Evolutionary conservation across 2,113 vertebrate species (phyloP), one percentile per base, ranked within the genome.

Genomic region (pig (Sus scrofa)): DNA sequence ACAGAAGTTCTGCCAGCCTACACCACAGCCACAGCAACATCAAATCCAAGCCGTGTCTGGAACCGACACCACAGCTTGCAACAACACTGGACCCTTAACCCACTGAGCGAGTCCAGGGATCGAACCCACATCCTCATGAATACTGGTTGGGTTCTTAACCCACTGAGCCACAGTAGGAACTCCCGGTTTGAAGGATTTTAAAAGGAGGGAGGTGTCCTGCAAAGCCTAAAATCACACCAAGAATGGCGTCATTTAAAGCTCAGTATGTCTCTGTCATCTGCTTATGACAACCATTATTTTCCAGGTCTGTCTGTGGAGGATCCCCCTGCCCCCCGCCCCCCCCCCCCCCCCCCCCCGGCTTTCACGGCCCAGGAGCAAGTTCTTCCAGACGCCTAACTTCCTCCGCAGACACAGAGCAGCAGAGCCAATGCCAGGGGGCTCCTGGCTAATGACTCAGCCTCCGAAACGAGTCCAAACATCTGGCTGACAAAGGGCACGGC

Each of bases 401-500:
- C 58, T 75, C 13, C 56, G 22, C 89, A n/a, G 83, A 56, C 12
- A 5, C 6, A 0, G 39, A 83, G 0, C 27, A 24, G 24, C 81
- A 1, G 19, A 12, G 74, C 63, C 95, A 39, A 82, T 24, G 62
- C 91, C 95, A 50, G 71, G 73, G 78, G 0, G 2, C 90, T 32
- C 54, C 34, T 22, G 0, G 26, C 75, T 75, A 13, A 78, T 39
- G 85, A 96, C 88, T 97, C 96, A 92, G 96, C 92, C 84, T 87
- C 56, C 20, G 0, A 10, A 73, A 95, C 7, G 19, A 97, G 86
- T 34, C 63, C 44, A 34, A 71, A 93, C 94, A 97, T 86, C 96
- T 95, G 97, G 93, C 96, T 93, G 89, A 83, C 93, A 94, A 86
- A 98, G 95, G 96, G 96, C 95, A 91, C 2, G 1, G 73, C 91